These are phyloP conservation scores for Pterostichus niger DNA, from an alignment of 2,888 invertebrate species.

Conservation along the genomic window DNA sequence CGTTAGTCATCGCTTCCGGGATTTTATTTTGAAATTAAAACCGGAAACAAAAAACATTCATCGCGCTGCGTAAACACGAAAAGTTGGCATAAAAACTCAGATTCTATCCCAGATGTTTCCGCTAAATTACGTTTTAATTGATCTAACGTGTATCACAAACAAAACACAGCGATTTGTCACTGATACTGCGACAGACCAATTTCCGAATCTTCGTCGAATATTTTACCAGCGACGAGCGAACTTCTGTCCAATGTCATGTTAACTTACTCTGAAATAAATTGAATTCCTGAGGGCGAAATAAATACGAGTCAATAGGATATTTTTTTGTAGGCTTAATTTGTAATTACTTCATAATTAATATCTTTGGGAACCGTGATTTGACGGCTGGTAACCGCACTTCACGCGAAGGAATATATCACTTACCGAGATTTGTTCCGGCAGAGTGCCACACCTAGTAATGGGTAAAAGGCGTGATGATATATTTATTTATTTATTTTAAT, in stretches of 20 bases:
- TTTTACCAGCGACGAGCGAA: conserved; percentile 7
- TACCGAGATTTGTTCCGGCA: too few relatives aligned
- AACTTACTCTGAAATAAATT: neutral
- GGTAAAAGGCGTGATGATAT: too few relatives aligned
- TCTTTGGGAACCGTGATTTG: too few relatives aligned
- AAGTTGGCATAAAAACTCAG: conserved; percentile 47
- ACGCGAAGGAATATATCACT: too few relatives aligned
- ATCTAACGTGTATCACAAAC: conserved; percentile 57
- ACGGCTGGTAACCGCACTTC: too few relatives aligned
- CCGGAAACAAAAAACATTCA: conserved; percentile 7
- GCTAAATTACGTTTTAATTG: conserved; percentile 57
- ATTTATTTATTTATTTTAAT: too few relatives aligned
- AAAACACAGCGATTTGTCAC: conserved; percentile 57
- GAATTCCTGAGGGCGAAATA: neutral
- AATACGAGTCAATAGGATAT: neutral
- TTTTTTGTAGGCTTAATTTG: too few relatives aligned
- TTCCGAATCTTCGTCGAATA: conserved; percentile 14
- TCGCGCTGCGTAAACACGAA: neutral
- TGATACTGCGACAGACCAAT: conserved; percentile 49
- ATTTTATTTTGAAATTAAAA: conserved; percentile 43
- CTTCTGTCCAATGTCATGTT: neutral
- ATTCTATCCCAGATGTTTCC: conserved; percentile 53
- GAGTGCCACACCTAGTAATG: too few relatives aligned
- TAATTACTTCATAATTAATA: too few relatives aligned
- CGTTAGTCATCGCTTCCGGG: neutral